These are phyloP conservation scores for Cantharis rustica DNA, from an alignment of 2,888 invertebrate genomes.

Conservation along the genomic window DNA sequence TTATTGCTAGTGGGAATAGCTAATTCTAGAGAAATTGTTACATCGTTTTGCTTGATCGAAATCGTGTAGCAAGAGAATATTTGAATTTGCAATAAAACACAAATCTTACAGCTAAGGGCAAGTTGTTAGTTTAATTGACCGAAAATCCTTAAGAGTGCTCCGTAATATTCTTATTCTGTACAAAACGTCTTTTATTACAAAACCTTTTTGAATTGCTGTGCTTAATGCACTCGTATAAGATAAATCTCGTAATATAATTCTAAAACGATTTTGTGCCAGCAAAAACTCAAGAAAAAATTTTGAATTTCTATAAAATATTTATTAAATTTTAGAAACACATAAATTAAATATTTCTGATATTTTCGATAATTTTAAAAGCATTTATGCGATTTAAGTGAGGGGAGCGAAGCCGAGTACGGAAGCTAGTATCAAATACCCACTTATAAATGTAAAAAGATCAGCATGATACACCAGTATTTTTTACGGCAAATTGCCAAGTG, in stretches of 20 bases:
- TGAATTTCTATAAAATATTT: no score
- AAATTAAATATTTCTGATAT: no score
- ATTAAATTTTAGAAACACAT: no score
- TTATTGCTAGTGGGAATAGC: not conserved
- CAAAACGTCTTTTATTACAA: not conserved
- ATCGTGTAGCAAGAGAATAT: conserved; percentile 4
- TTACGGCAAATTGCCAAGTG: no score
- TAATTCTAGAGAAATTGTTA: not conserved
- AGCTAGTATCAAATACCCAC: no score
- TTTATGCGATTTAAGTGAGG: no score
- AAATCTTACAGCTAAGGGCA: not conserved
- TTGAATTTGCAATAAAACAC: conserved; percentile 5
- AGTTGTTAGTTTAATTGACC: conserved; percentile 27
- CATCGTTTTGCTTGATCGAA: not conserved
- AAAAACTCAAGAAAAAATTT: no score
- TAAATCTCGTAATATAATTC: not conserved
- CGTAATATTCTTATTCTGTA: conserved; percentile 8
- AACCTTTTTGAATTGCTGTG: not conserved
- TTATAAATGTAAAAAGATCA: no score
- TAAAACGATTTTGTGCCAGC: no score
- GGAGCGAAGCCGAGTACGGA: no score
- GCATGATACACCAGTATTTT: no score
- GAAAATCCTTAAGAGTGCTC: conserved; percentile 19
- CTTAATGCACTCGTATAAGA: not conserved
- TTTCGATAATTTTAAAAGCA: no score